These are phyloP conservation scores for Sinohyriopsis cumingii DNA, from an alignment of 2,888 invertebrate species.

Conservation along the genomic window DNA sequence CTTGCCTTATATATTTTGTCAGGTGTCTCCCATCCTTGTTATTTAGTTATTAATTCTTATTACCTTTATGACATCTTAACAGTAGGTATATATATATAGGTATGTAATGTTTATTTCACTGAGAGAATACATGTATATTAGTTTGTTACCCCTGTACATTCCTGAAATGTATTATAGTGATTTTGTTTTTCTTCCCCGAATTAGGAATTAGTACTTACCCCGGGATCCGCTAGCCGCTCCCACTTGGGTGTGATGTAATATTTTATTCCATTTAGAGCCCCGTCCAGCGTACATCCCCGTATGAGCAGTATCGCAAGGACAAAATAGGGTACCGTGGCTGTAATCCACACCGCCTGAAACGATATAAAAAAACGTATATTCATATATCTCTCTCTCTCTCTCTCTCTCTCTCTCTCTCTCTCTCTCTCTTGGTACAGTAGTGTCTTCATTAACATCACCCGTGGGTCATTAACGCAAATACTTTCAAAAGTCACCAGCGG, in stretches of 20 bases:
- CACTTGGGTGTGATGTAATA: conserved; percentile 90
- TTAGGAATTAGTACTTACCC: conserved; percentile 74
- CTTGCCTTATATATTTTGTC: background rate
- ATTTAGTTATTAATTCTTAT: too few relatives aligned
- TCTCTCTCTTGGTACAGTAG: too few relatives aligned
- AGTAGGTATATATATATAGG: too few relatives aligned
- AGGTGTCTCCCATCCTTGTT: too few relatives aligned
- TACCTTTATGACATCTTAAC: too few relatives aligned
- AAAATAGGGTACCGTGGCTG: conserved; percentile 92
- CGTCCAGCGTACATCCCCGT: conserved; percentile 88
- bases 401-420: background rate
- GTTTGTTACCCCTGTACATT: too few relatives aligned
- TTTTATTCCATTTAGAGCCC: conserved; percentile 87
- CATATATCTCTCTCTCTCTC: conserved; percentile 2
- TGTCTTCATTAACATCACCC: too few relatives aligned
- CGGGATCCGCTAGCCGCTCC: conserved; percentile 85
- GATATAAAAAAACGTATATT: background rate
- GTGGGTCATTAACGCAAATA: too few relatives aligned
- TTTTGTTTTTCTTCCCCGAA: too few relatives aligned
- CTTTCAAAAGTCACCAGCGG: too few relatives aligned
- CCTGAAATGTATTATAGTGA: background rate
- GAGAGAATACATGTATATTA: too few relatives aligned
- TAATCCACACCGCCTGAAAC: conserved; percentile 91
- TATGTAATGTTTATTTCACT: too few relatives aligned
- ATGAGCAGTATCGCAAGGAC: conserved; percentile 88